Evolutionary conservation across 2,888 invertebrate species (phyloP).

Genomic region (Beris chalybata): DNA sequence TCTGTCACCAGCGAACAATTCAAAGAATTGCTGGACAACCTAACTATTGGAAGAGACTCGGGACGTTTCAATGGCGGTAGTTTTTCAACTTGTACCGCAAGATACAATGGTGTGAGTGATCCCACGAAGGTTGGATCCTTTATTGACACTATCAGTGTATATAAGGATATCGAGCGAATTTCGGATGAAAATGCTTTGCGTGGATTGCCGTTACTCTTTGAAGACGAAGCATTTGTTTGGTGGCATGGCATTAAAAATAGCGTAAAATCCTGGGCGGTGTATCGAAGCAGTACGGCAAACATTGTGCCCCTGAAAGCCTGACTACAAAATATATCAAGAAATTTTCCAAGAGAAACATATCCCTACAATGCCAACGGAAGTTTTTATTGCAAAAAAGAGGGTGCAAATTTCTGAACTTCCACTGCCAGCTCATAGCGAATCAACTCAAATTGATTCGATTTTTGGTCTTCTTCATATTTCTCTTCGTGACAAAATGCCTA

Average conservation of each 20-base stretch:
- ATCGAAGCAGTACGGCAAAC: slow-evolving; percentile 30
- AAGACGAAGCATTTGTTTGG: too few species aligned
- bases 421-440: too few species aligned
- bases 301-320: slow-evolving; percentile 39
- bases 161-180: too few species aligned
- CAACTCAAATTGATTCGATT: too few species aligned
- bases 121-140: too few species aligned
- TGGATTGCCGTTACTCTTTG: too few species aligned
- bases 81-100: background rate
- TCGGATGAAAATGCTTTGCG: too few species aligned
- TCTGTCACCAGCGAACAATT: slow-evolving; percentile 1
- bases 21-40: background rate
- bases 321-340: slow-evolving; percentile 38
- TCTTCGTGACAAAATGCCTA: too few species aligned
- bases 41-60: background rate
- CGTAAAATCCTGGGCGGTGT: slow-evolving; percentile 15
- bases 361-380: slow-evolving; percentile 36
- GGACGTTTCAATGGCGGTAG: background rate
- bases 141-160: too few species aligned
- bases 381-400: slow-evolving; percentile 37
- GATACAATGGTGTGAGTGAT: background rate
- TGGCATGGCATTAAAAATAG: background rate
- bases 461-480: too few species aligned
- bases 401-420: too few species aligned
- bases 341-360: slow-evolving; percentile 38